Evolutionary conservation across 2,113 vertebrate genomes (phyloP), one percentile per base, ranked within the genome.

Genomic region (Pica pica): DNA sequence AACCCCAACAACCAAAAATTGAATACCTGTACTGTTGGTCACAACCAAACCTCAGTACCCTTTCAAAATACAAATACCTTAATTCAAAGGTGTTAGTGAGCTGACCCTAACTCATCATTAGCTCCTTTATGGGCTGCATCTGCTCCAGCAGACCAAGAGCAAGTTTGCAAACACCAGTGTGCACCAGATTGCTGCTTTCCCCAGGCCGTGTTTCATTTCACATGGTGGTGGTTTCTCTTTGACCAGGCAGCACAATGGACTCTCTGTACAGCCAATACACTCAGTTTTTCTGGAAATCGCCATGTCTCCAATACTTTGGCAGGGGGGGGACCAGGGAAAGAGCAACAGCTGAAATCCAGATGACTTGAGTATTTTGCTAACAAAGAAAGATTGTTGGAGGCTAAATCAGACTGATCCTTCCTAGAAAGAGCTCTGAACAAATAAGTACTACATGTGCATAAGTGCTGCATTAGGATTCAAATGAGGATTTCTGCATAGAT

Each of bases 261-360:
- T 73, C 71, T 94, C 95, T 96, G 90, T 95, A 68, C 30, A 91
- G 50, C 61, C 73, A 91, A 56, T 20, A 61, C 4, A 9, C 74
- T 91, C 42, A 52, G 60, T 57, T 95, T 70, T 94, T 95, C 90
- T 94, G 74, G 60, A 95, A 71, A 94, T 79, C 7, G 1, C 61
- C 75, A 74, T 35, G 41, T 23, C 67, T 94, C 83, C 46, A 92
- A 64, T 75, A 94, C 57, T 75, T 69, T 30, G 7, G 37, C 6
- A 15, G 4, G 55, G 5, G 28, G 28, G 30, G 30, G 9, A 49
- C 8, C 49, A 0, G 7, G 8, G 19, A 11, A 69, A 30, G 21
- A 56, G 37, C 47, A 92, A 87, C 93, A 94, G 95, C 96, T 95
- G 93, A 97, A 88, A 94, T 94, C 90, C 96, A 97, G 96, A 97